Evolutionary conservation across 2,888 invertebrate species (phyloP).

Genomic region (Apocheima hispidaria): DNA sequence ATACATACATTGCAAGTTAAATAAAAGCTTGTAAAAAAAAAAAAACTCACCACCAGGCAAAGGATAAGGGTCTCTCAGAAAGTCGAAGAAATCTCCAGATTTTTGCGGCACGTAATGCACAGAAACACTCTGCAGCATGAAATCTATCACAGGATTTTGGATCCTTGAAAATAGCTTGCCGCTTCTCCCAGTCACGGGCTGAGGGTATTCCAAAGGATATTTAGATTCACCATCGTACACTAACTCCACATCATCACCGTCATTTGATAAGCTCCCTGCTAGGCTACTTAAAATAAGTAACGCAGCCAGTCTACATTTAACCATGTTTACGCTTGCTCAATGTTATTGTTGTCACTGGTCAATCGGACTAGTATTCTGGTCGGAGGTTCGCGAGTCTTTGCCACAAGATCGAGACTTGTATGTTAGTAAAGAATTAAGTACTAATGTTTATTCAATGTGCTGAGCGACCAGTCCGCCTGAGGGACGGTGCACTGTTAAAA

Average conservation of each 20-base stretch:
- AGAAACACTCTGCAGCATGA: conserved; percentile 57
- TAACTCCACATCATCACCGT: conserved; percentile 49
- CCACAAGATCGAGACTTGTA: conserved; percentile 21
- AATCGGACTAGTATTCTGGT: conserved; percentile 23
- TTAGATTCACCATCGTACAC: conserved; percentile 28
- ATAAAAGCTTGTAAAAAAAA: not conserved
- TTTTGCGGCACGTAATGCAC: conserved; percentile 49
- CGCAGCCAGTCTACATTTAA: conserved; percentile 28
- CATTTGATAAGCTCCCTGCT: conserved; percentile 31
- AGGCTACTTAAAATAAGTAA: conserved; percentile 44
- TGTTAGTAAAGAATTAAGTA: conserved; percentile 12
- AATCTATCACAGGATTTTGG: conserved; percentile 59
- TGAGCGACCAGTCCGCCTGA: not conserved
- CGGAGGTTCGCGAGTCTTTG: conserved; percentile 37
- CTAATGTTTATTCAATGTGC: conserved; percentile 1
- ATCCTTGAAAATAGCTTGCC: conserved; percentile 50
- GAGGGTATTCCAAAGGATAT: conserved; percentile 1
- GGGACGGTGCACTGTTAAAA: not conserved
- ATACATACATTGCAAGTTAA: too few relatives aligned
- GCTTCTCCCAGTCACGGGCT: conserved; percentile 11
- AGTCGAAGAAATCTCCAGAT: conserved; percentile 62
- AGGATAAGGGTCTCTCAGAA: conserved; percentile 68
- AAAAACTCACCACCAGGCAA: conserved; percentile 67
- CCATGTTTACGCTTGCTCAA: conserved; percentile 24
- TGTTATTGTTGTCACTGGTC: not conserved